These are phyloP conservation scores for Nysson spinosus DNA, from an alignment of 2,888 invertebrate species.

Conservation along the genomic window DNA sequence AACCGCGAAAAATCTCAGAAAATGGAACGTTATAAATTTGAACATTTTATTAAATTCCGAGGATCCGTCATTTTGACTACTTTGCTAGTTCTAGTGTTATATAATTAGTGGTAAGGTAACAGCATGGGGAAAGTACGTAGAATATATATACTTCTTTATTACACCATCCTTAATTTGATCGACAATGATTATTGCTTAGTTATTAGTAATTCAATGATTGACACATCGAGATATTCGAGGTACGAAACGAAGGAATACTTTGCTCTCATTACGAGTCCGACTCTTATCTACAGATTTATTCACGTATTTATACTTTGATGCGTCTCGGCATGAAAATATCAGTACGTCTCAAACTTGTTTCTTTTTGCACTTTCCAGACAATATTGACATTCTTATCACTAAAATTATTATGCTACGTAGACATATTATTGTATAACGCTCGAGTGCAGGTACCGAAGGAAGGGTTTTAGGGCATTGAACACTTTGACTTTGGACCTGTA, in stretches of 20 bases:
- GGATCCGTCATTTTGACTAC: no score
- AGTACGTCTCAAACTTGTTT: slow-evolving; percentile 35
- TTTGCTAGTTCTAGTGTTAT: neutral
- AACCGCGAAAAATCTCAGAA: no score
- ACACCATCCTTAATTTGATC: slow-evolving; percentile 62
- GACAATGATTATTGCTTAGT: slow-evolving; percentile 70
- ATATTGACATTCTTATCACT: slow-evolving; percentile 23
- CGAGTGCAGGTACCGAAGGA: slow-evolving; percentile 69
- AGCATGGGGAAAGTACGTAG: slow-evolving; percentile 23
- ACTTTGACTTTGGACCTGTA: slow-evolving; percentile 66
- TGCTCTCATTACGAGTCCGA: slow-evolving; percentile 14
- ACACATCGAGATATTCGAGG: slow-evolving; percentile 64
- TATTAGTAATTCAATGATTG: slow-evolving; percentile 60
- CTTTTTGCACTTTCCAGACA: slow-evolving; percentile 26
- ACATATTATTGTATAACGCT: slow-evolving; percentile 39
- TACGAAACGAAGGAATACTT: slow-evolving; percentile 54
- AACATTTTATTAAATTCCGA: no score
- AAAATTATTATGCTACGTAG: slow-evolving; percentile 27
- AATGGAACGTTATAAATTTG: no score
- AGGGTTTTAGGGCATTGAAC: slow-evolving; percentile 63
- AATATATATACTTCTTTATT: slow-evolving; percentile 57
- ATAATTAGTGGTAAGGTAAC: neutral
- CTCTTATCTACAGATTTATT: slow-evolving; percentile 47
- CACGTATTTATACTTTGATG: slow-evolving; percentile 18
- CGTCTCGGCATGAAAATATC: slow-evolving; percentile 61